Evolutionary conservation across 1,140 invertebrate genomes (phyloP).

Genomic region (Glossosoma conforme): DNA sequence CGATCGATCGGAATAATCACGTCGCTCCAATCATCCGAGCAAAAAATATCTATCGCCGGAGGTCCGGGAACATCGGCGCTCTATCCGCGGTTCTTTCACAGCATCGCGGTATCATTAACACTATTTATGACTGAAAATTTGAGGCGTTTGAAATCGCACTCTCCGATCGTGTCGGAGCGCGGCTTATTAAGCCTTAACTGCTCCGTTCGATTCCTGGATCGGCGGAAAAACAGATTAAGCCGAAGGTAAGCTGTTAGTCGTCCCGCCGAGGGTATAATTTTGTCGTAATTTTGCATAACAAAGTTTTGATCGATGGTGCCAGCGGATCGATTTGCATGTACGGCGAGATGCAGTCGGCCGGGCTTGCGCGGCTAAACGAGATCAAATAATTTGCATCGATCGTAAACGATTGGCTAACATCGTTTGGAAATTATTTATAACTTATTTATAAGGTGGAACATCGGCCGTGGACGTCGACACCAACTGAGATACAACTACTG

Average conservation of each 20-base stretch:
- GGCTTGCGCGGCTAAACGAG: slow-evolving; percentile 5
- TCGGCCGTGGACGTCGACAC: not conserved
- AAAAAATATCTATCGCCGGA: too few species aligned
- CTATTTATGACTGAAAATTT: too few species aligned
- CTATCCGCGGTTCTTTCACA: too few species aligned
- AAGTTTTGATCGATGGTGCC: slow-evolving; percentile 20
- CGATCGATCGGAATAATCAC: too few species aligned
- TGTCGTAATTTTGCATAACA: slow-evolving; percentile 24
- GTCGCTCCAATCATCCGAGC: too few species aligned
- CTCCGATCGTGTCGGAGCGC: too few species aligned
- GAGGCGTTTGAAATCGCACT: too few species aligned
- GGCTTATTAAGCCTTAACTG: not conserved
- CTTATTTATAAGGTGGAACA: slow-evolving; percentile 7
- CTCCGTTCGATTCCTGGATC: not conserved
- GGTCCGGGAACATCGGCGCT: too few species aligned
- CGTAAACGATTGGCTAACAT: not conserved
- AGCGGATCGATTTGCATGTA: slow-evolving; percentile 15
- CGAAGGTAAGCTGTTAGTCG: slow-evolving; percentile 2
- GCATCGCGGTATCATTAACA: too few species aligned
- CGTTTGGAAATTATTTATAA: slow-evolving; percentile 10
- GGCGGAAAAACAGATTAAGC: not conserved
- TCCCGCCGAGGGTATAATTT: slow-evolving; percentile 21
- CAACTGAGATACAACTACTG: too few species aligned
- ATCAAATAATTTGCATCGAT: slow-evolving; percentile 2
- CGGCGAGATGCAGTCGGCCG: not conserved